Percentiles rank a stretch among this genome's conserved stretches.
Conservation (phyloP, 2,888 invertebrate species). For the Drosophila melanosoma region DNA sequence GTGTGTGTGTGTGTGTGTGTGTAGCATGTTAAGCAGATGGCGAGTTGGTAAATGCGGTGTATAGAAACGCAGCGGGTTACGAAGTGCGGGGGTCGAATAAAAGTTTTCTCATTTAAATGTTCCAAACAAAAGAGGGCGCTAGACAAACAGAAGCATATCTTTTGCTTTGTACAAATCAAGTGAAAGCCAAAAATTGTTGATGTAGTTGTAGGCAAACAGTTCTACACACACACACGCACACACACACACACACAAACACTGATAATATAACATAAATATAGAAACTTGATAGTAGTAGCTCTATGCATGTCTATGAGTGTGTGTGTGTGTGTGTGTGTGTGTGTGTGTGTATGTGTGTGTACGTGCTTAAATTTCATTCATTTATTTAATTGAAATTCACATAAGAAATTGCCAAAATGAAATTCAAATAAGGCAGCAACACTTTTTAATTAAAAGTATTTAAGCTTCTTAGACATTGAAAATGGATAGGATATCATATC, state of each 20-base stretch:
- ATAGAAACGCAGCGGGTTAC: background rate
- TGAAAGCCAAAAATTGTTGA: constrained; percentile 67
- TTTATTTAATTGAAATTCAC: constrained; percentile 30
- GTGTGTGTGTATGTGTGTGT: background rate
- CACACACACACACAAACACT: constrained; percentile 9
- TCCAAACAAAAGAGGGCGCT: constrained; percentile 66
- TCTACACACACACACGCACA: constrained; percentile 15
- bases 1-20: background rate
- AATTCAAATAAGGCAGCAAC: constrained; percentile 26
- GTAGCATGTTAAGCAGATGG: constrained; percentile 16
- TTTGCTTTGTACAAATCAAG: constrained; percentile 65
- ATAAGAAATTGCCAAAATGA: constrained; percentile 41
- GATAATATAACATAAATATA: constrained; percentile 35
- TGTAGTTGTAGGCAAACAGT: constrained; percentile 63
- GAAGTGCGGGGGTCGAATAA: constrained; percentile 43
- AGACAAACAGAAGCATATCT: constrained; percentile 60
- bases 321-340: background rate
- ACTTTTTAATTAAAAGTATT: constrained; percentile 53
- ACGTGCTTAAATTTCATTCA: constrained; percentile 50
- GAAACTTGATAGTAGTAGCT: constrained; percentile 44
- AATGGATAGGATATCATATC: background rate
- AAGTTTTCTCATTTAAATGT: constrained; percentile 73
- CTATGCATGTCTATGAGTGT: background rate
- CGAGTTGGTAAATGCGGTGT: constrained; percentile 3
- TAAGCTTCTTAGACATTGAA: constrained; percentile 22